Percentiles rank a stretch among this genome's conserved stretches.
phyloP scores from a whole-genome alignment of 2,113 vertebrate species.

The Crotalus tigris region DNA sequence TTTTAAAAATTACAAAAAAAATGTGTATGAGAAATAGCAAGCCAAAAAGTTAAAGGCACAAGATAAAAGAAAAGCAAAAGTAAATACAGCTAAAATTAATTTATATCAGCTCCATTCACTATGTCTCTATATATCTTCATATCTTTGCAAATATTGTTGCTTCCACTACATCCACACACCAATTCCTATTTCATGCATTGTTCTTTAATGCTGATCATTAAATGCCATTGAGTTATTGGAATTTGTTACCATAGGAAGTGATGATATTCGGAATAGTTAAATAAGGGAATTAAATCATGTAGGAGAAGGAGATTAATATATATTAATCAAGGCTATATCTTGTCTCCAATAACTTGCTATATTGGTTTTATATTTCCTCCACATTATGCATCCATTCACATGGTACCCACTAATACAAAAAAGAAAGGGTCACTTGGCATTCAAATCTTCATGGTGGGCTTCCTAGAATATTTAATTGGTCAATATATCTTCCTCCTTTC shows the following conservation, averaged over 20 bases:
- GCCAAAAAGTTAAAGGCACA: neutral
- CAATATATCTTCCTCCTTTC: neutral
- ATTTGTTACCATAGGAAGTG: neutral
- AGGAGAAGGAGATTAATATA: neutral
- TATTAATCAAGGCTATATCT: neutral
- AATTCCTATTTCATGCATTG: neutral
- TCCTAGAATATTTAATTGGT: neutral
- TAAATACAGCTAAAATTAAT: neutral
- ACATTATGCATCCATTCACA: neutral
- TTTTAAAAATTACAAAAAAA: neutral
- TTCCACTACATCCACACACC: neutral
- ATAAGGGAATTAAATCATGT: neutral
- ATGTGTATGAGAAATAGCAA: neutral
- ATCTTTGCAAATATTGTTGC: neutral
- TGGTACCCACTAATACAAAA: neutral
- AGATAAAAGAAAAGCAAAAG: neutral
- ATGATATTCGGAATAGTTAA: neutral
- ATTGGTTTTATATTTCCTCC: neutral
- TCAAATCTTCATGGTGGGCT: neutral
- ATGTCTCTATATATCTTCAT: neutral
- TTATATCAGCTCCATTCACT: neutral
- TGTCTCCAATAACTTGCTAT: neutral
- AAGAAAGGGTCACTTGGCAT: no score
- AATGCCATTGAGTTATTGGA: neutral
- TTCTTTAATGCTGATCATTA: neutral